These are phyloP conservation scores for Ernsta delagoae DNA, from an alignment of 2,888 invertebrate genomes.

Conservation along the genomic window DNA sequence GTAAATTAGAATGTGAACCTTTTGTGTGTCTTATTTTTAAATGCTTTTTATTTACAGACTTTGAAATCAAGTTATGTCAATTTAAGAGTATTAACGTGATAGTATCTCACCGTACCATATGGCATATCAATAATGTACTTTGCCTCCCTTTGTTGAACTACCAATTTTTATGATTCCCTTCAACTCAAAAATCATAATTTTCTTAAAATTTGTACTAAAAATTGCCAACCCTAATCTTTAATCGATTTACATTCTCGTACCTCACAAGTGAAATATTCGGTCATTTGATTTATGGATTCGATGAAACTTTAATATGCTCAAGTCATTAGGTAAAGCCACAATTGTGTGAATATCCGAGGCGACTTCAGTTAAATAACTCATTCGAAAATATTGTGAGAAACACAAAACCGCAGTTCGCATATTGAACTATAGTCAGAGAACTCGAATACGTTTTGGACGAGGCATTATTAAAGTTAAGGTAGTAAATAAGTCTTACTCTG, in stretches of 20 bases:
- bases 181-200: no score
- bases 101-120: no score
- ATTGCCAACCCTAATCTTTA: slow-evolving; percentile 23
- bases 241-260: slow-evolving; percentile 8
- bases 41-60: no score
- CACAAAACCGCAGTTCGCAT: slow-evolving; percentile 31
- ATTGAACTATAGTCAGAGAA: slow-evolving; percentile 12
- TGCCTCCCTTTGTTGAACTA: no score
- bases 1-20: no score
- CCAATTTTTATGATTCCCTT: no score
- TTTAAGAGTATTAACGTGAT: no score
- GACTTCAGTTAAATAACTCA: slow-evolving; percentile 29
- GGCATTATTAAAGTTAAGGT: neutral
- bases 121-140: no score
- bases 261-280: slow-evolving; percentile 26
- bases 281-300: slow-evolving; percentile 9
- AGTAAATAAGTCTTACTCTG: neutral
- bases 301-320: slow-evolving; percentile 25
- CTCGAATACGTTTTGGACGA: neutral
- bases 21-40: no score
- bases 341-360: slow-evolving; percentile 30
- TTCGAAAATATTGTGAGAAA: slow-evolving; percentile 32
- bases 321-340: slow-evolving; percentile 34
- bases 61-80: no score
- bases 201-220: no score